Evolutionary conservation across 1,140 invertebrate species (phyloP), one percentile per base, ranked within the genome.

Genomic region (Eupristina koningsbergeri): DNA sequence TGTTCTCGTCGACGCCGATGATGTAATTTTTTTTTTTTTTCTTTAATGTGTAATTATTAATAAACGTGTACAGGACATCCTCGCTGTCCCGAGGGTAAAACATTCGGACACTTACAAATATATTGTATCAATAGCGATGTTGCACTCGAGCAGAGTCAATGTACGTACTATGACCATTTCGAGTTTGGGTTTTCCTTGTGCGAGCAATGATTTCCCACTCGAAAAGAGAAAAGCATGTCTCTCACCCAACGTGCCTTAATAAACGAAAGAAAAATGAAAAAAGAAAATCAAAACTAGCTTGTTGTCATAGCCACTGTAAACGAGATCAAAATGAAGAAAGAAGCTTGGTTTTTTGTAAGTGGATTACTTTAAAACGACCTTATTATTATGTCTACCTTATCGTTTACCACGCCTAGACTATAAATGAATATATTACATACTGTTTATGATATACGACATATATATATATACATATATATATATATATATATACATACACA

Each of bases 381-480:
- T 85, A 87, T 86, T 85, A 87, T 84, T 86, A 86, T 83, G 50
- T 71, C 31, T 58, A 88, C 86, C 83, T 86, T 88, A 89, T 89
- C 81, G 85, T 87, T 88, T 87, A 89, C 79, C 41, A 79, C 45
- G 76, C 79, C 53, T 80, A 80, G 50, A 89, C 78, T 88, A 85
- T 85, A 76, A 75, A 85, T 85, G 71, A 75, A 83, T 85, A 86
- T 77, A 87, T 86, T 86, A 85, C 86, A 88, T 86, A 89, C 87
- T 87, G 87, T 89, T 88, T 89, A 89, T 89, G 88, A 91, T 89
- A 86, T 77, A 84, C 87, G 86, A 88, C n/a, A n/a, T n/a, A n/a
- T n/a, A n/a, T n/a, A n/a, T n/a, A n/a, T n/a, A n/a, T n/a, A n/a
- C n/a, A n/a, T n/a, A n/a, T n/a, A n/a, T n/a, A n/a, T n/a, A n/a